These are phyloP conservation scores for Nothoprocta pentlandii DNA, from an alignment of 2,113 vertebrate species.

Conservation along the genomic window DNA sequence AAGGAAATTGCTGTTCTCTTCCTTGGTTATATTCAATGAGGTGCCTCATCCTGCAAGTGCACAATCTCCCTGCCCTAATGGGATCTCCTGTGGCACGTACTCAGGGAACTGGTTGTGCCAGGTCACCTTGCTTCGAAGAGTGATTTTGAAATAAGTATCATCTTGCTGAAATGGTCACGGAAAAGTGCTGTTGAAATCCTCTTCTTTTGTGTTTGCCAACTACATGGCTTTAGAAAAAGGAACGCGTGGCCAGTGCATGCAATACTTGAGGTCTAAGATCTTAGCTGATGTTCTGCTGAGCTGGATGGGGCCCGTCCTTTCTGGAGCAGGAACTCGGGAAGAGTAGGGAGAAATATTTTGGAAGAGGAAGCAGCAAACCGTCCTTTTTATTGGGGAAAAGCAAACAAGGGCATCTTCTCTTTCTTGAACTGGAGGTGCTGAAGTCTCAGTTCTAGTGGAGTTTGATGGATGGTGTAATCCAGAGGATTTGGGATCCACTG, in stretches of 20 bases:
- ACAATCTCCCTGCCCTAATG: not conserved
- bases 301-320: not conserved
- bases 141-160: not conserved
- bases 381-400: not conserved
- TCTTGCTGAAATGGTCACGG: not conserved
- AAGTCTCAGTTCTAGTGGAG: not conserved
- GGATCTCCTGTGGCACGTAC: not conserved
- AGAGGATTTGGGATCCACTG: not conserved
- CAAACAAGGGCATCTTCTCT: not conserved
- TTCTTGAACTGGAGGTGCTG: not conserved
- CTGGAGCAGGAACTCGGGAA: not conserved
- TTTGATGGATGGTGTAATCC: not conserved
- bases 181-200: conserved; percentile 8
- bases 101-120: not conserved
- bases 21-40: conserved; percentile 53
- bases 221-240: conserved; percentile 15
- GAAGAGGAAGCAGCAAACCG: not conserved
- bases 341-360: not conserved
- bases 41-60: not conserved
- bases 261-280: not conserved
- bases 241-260: not conserved
- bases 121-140: conserved; percentile 29
- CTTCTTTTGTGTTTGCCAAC: not conserved
- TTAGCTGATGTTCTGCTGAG: not conserved
- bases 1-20: conserved; percentile 64